Base-by-base conservation (phyloP, 92 coral and sea anemone species). In the Muricea muricata region DNA sequence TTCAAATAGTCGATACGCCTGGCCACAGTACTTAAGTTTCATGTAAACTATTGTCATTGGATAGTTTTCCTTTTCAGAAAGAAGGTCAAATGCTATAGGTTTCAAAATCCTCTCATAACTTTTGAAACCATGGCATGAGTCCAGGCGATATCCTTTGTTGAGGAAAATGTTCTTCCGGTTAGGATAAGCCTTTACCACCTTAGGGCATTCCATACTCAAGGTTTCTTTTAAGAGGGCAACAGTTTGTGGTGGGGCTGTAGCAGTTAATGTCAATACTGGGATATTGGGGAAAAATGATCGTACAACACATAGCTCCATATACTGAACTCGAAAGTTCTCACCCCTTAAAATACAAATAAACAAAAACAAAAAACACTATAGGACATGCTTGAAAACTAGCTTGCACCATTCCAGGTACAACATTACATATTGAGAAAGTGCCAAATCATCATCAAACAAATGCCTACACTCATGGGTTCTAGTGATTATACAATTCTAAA, bases 161-260 rank as follows among this genome's bases (percentile, higher is more conserved):
- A 57, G 61, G 42, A 18, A 84, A 25, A 84, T 60, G 24, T 73
- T 84, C 41, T 35, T 25, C 2, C 88, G 42, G 40, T 84, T 74
- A 20, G 87, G 78, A n/a, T 92, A 84, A 78, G 67, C 90, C 7
- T 57, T n/a, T 21, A 91, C 72, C 67, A 79, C 41, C 63, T 85
- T 87, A 32, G 58, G 58, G 13, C 33, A 20, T 31, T 82, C 46
- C 24, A 82, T 74, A 11, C 17, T 61, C 61, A 85, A 57, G 58
- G 85, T 82, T 12, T 81, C 46, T 76, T 67, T 82, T 7, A 90
- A 75, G 3, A 39, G 82, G 41, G 45, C 41, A 11, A 82, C 23
- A 40, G 81, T 50, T 65, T 34, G 56, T 67, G 88, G 93, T 21
- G 93, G 93, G 61, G 93, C 88, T 66, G 88, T 90, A 74, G 93